Conservation (phyloP, 2,113 vertebrate species). For the Acrocephalus arundinaceus region DNA sequence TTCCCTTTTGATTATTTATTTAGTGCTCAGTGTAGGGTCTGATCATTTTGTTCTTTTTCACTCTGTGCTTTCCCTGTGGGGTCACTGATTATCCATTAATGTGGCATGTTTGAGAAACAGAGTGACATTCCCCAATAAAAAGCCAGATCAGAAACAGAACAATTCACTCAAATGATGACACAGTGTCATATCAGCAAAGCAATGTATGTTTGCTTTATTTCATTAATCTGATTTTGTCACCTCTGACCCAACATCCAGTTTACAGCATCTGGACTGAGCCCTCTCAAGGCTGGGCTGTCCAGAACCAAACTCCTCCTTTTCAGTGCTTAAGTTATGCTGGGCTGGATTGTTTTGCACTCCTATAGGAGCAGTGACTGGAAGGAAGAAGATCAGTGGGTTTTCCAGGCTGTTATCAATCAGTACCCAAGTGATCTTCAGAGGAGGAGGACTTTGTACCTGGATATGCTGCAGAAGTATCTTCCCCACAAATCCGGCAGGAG, state of each 20-base stretch:
- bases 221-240: background rate
- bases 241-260: background rate
- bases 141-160: background rate
- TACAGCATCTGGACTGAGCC: background rate
- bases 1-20: background rate
- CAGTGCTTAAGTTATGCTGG: background rate
- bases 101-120: background rate
- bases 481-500: slow-evolving; percentile 80
- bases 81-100: background rate
- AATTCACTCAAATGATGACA: background rate
- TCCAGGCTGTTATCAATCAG: slow-evolving; percentile 77
- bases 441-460: slow-evolving; percentile 81
- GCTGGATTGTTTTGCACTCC: background rate
- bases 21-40: background rate
- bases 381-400: slow-evolving; percentile 82
- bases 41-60: background rate
- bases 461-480: slow-evolving; percentile 85
- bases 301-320: background rate
- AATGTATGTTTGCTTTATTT: background rate
- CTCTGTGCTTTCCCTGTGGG: background rate
- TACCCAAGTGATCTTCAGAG: slow-evolving; percentile 79
- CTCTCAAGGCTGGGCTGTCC: background rate
- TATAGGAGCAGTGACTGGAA: slow-evolving; percentile 81
- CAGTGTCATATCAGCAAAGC: background rate
- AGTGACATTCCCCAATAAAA: background rate